Evolutionary conservation across 1,140 invertebrate species (phyloP).

Genomic region (Aphelenchoides avenae): DNA sequence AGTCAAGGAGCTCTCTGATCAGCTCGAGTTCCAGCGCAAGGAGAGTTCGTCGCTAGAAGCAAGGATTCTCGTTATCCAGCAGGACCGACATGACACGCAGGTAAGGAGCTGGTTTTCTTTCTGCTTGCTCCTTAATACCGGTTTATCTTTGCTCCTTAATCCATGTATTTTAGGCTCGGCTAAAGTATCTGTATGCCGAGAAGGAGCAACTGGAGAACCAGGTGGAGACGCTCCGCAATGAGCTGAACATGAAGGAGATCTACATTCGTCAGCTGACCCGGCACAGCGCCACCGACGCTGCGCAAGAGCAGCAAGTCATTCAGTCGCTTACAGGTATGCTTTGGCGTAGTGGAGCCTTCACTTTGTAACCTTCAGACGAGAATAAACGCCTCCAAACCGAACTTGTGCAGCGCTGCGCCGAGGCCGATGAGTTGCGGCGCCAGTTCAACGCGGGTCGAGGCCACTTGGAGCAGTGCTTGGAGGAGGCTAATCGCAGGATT

Average conservation of each 20-base stretch:
- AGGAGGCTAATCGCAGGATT: slow-evolving; percentile 8
- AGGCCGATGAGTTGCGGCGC: slow-evolving; percentile 13
- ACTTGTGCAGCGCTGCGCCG: slow-evolving; percentile 2
- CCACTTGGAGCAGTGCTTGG: slow-evolving; percentile 23
- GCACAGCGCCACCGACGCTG: slow-evolving; percentile 8
- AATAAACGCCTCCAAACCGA: slow-evolving; percentile 17
- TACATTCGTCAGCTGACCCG: slow-evolving; percentile 38
- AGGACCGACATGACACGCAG: slow-evolving; percentile 41
- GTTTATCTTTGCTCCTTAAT: slow-evolving; percentile 5
- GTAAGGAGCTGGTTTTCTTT: slow-evolving; percentile 11
- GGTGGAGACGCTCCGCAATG: slow-evolving; percentile 24
- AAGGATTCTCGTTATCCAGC: slow-evolving; percentile 40
- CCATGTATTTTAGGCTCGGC: slow-evolving; percentile 27
- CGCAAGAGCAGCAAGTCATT: slow-evolving; percentile 10
- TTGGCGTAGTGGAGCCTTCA: not conserved
- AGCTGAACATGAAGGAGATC: slow-evolving; percentile 44
- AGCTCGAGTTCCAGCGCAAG: slow-evolving; percentile 37
- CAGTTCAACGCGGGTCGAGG: slow-evolving; percentile 4
- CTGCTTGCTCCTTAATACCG: slow-evolving; percentile 4
- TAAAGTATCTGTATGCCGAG: slow-evolving; percentile 44
- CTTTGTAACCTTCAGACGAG: slow-evolving; percentile 18
- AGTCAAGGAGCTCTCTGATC: slow-evolving; percentile 23
- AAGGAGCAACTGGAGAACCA: slow-evolving; percentile 26
- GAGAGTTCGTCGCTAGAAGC: slow-evolving; percentile 39
- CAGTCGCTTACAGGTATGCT: slow-evolving; percentile 23